Conservation (phyloP, 2,113 vertebrate species). For the Oreochromis spilurus region DNA sequence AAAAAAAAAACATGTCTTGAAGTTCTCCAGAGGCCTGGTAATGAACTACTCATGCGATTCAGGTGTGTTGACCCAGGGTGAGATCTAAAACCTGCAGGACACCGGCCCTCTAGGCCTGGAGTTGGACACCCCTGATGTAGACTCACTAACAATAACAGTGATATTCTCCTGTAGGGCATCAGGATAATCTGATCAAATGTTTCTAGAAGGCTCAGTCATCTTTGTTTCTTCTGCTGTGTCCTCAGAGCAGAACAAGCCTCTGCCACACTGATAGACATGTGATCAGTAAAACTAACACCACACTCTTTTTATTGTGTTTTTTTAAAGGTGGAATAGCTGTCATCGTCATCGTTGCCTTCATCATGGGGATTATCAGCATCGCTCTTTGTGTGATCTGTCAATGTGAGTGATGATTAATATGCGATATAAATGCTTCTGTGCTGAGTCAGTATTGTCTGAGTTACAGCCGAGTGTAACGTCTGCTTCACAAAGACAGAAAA, state of each 20-base stretch:
- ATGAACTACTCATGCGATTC: neutral
- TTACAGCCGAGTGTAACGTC: neutral
- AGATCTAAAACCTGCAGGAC: neutral
- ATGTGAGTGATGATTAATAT: neutral
- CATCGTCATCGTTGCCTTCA: neutral
- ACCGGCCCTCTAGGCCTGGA: neutral
- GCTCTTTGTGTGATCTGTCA: neutral
- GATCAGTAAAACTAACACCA: neutral
- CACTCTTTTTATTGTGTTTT: neutral
- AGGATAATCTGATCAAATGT: neutral
- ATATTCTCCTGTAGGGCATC: neutral
- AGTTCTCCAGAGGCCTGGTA: neutral
- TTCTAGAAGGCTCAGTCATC: neutral
- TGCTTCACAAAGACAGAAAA: neutral
- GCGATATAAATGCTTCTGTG: neutral
- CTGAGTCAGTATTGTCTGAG: neutral
- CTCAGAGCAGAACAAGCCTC: neutral
- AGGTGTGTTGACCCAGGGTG: neutral
- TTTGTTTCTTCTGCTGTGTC: neutral
- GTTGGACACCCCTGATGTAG: neutral
- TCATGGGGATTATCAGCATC: neutral
- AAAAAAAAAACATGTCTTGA: neutral
- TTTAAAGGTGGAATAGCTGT: neutral
- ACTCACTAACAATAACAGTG: neutral
- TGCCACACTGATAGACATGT: neutral